Evolutionary conservation across 2,113 vertebrate genomes (phyloP), one percentile per base, ranked within the genome.

Genomic region (Sander vitreus): DNA sequence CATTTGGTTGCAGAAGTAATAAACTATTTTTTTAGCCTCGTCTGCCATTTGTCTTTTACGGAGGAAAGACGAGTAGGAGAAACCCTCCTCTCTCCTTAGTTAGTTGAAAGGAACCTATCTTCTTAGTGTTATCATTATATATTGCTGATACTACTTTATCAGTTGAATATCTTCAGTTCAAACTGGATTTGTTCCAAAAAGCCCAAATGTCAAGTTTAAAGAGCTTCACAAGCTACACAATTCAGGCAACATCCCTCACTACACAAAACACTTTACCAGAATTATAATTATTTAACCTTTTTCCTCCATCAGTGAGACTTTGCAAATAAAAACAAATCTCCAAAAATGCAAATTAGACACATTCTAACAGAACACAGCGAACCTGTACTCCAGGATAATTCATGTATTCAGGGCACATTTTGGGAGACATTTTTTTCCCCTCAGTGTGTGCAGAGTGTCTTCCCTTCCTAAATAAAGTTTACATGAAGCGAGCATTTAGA

Each of bases 321-420:
- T 51, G 68, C 65, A 71, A 80, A 86, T 76, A 70, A 10, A 58
- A 78, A 67, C 51, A 59, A 43, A 43, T 64, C 55, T 47, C 33
- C 27, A 66, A 77, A 87, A 88, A 84, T 79, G 66, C 76, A 73
- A 85, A 85, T 78, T 47, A 68, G 71, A 80, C 66, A 77, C 36
- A 85, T 51, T 78, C 67, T 51, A 67, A 70, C 30, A 57, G 59
- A 70, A 75, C 45, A 50, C n/a, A 59, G 54, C 11, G 23, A 76
- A 63, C 73, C 39, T 73, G 66, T 63, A 33, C 48, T 77, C 23
- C 8, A 54, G 23, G 48, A 82, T 86, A 80, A 82, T 83, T 82
- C 73, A 82, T 85, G 64, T 53, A 87, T 89, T 86, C 45, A 77
- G 71, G 80, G 25, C 79, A 79, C 51, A 76, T 80, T 79, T 73